A percentile compares a stretch with the other conserved stretches of the same genome.
Conservation (phyloP, 2,797 vertebrate species). For the Clarias laeviceps region DNA sequence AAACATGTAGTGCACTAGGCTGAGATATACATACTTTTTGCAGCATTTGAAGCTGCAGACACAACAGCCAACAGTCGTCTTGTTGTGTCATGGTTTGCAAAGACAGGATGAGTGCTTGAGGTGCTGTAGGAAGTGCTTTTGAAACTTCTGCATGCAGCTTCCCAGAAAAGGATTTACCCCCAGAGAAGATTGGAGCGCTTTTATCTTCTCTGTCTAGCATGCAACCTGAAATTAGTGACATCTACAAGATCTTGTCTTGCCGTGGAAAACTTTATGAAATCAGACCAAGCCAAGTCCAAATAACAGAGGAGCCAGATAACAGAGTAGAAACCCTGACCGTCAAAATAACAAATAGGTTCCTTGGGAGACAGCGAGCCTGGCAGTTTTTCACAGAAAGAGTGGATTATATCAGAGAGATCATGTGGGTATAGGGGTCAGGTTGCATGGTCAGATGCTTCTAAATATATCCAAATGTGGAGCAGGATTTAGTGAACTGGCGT, state of each 20-base stretch:
- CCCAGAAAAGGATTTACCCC: slow-evolving; percentile 25
- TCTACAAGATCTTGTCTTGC: not conserved
- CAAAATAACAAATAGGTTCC: slow-evolving; percentile 30
- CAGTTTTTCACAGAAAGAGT: slow-evolving; percentile 20
- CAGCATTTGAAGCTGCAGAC: not conserved
- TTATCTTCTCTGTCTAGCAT: not conserved
- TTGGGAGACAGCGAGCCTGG: slow-evolving; percentile 1
- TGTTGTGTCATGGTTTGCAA: slow-evolving; percentile 2
- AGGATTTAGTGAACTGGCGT: slow-evolving; percentile 22
- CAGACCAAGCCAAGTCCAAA: slow-evolving; percentile 26
- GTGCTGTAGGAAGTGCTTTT: slow-evolving; percentile 15
- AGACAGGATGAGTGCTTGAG: slow-evolving; percentile 9
- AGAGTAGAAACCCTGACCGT: slow-evolving; percentile 17
- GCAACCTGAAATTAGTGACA: slow-evolving; percentile 3
- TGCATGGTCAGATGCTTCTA: slow-evolving; percentile 22
- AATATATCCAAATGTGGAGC: slow-evolving; percentile 40
- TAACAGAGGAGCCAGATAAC: slow-evolving; percentile 25
- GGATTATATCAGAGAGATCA: slow-evolving; percentile 26
- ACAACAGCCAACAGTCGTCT: not conserved
- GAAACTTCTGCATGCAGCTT: slow-evolving; percentile 4
- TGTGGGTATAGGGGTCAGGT: slow-evolving; percentile 26
- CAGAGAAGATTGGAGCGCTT: slow-evolving; percentile 12
- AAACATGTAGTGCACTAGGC: not conserved
- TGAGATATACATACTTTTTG: no score
- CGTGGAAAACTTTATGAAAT: not conserved